Conservation (phyloP, 2,888 invertebrate species). For the Ditula angustiorana region DNA sequence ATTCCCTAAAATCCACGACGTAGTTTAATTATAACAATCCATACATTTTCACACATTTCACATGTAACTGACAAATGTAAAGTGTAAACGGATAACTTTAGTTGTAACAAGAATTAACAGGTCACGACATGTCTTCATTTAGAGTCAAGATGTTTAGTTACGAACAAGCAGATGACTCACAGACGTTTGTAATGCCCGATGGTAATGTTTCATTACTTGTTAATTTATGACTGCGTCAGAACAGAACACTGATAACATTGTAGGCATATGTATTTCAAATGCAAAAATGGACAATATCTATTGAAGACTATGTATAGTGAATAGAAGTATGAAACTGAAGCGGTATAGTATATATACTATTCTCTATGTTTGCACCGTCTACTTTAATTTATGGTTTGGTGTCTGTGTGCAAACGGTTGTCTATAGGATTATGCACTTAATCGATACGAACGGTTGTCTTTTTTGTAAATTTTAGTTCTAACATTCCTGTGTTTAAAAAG, state of each 20-base stretch:
- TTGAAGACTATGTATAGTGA: neutral
- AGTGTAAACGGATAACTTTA: conserved; percentile 66
- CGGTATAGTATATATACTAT: neutral
- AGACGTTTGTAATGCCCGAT: conserved; percentile 47
- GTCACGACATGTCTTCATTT: conserved; percentile 77
- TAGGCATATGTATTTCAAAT: conserved; percentile 16
- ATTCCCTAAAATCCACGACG: neutral
- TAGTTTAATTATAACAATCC: conserved; percentile 44
- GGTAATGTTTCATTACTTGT: conserved; percentile 63
- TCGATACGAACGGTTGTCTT: no score
- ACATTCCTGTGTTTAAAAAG: no score
- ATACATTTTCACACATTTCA: conserved; percentile 65
- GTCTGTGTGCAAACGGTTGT: no score
- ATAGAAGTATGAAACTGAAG: neutral
- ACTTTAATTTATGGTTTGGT: no score
- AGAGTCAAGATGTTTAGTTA: conserved; percentile 59
- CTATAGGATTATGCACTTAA: no score
- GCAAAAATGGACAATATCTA: neutral
- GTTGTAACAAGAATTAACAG: conserved; percentile 74
- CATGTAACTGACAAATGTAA: conserved; percentile 67
- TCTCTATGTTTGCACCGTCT: no score
- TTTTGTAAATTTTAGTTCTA: no score
- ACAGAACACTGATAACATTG: conserved; percentile 33
- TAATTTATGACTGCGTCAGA: conserved; percentile 64
- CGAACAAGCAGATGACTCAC: conserved; percentile 72